These are phyloP conservation scores for Lipotes vexillifer DNA, from an alignment of 2,113 vertebrate species.

Conservation along the genomic window DNA sequence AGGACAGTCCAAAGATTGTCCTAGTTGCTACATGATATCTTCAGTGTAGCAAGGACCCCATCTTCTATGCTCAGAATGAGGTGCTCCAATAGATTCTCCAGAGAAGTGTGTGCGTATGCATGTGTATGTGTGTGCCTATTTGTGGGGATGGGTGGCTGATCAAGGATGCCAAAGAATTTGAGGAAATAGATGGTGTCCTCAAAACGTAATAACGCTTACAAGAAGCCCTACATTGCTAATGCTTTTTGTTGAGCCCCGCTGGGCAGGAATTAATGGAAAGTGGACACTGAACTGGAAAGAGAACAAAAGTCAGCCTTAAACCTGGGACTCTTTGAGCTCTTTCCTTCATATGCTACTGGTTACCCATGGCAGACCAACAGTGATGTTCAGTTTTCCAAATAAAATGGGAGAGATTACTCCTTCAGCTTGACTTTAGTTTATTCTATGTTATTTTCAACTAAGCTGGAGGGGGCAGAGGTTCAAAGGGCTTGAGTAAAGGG, in stretches of 20 bases:
- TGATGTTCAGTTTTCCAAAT: neutral
- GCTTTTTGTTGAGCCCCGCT: neutral
- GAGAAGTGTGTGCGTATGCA: neutral
- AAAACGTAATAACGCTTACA: neutral
- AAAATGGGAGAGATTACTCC: neutral
- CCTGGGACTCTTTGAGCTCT: neutral
- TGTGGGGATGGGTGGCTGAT: neutral
- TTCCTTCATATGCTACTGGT: neutral
- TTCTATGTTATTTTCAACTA: neutral
- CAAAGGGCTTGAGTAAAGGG: neutral
- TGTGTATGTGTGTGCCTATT: accelerated
- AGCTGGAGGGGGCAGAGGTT: neutral
- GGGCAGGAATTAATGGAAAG: neutral
- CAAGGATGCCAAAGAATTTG: neutral
- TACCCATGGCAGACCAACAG: neutral
- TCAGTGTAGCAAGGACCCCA: neutral
- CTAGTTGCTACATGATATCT: neutral
- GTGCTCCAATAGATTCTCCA: neutral
- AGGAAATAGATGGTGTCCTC: neutral
- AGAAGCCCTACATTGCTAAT: neutral
- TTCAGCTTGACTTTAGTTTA: neutral
- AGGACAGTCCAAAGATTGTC: neutral
- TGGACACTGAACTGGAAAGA: neutral
- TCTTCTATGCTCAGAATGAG: neutral
- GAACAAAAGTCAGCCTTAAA: neutral